Percentiles rank a stretch among this genome's conserved stretches.
Evolutionary conservation across 2,797 vertebrate genomes (phyloP).

Genomic region (Eutrigla gurnardus): DNA sequence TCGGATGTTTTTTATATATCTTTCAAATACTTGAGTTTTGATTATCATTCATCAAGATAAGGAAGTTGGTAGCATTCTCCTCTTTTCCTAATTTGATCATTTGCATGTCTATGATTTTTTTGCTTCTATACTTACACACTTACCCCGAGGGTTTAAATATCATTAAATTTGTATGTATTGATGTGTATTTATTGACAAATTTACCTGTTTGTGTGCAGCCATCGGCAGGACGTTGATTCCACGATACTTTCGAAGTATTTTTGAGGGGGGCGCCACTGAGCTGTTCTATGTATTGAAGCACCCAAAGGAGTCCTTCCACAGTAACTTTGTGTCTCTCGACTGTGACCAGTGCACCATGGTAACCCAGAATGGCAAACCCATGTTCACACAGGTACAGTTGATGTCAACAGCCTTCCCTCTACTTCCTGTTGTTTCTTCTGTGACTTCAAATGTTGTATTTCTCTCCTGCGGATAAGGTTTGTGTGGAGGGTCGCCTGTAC

Average conservation of each 20-base stretch:
- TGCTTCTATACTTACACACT: not conserved
- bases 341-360: constrained; percentile 99
- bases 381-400: constrained; percentile 94
- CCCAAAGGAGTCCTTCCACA: constrained; percentile 99
- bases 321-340: constrained; percentile 97
- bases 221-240: constrained; percentile 99
- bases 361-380: constrained; percentile 98
- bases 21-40: not conserved
- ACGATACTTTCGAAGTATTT: constrained; percentile 98
- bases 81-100: not conserved
- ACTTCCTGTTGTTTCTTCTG: not conserved
- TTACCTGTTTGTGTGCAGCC: constrained; percentile 78
- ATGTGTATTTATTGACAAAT: not conserved
- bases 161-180: not conserved
- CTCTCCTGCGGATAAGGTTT: constrained; percentile 85
- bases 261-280: constrained; percentile 97
- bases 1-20: not conserved
- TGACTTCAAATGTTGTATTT: constrained; percentile 4
- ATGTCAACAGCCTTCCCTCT: not conserved
- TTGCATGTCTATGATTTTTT: not conserved
- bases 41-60: not conserved
- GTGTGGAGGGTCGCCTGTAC: constrained; percentile 96
- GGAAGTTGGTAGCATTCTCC: not conserved
- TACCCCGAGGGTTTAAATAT: not conserved
- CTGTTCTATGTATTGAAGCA: constrained; percentile 98